Conservation (phyloP, 1,140 invertebrate species). For the Drosophila rhopaloa region DNA sequence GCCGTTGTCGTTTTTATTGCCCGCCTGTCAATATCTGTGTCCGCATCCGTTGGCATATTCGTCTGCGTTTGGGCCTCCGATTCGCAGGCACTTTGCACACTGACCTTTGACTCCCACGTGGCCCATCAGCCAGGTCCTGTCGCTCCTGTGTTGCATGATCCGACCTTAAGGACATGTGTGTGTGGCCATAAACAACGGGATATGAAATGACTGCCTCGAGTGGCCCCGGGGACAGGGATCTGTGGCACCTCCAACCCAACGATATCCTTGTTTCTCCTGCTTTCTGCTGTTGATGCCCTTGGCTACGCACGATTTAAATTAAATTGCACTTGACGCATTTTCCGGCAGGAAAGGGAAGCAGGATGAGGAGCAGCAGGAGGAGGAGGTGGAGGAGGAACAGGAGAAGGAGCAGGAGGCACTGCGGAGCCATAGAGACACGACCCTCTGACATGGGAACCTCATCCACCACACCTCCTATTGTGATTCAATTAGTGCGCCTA, state of each 20-base stretch:
- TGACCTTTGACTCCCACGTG: conserved; percentile 41
- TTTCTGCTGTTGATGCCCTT: conserved; percentile 53
- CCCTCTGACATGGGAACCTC: not conserved
- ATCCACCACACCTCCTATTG: conserved; percentile 1
- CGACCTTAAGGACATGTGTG: conserved; percentile 67
- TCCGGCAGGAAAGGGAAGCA: conserved; percentile 19
- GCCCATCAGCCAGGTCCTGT: conserved; percentile 29
- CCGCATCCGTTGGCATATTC: conserved; percentile 31
- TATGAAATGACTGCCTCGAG: conserved; percentile 61
- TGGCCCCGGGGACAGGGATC: conserved; percentile 29
- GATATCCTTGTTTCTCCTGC: conserved; percentile 27
- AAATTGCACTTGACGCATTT: conserved; percentile 79
- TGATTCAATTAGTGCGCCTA: conserved; percentile 69
- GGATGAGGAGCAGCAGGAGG: not conserved
- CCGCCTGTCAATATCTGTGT: conserved; percentile 41
- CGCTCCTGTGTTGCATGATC: conserved; percentile 21
- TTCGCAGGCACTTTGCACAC: conserved; percentile 26
- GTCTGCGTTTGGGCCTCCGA: conserved; percentile 9
- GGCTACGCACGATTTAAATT: conserved; percentile 80
- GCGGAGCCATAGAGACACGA: not conserved
- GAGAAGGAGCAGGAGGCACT: no score
- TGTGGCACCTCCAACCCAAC: no score
- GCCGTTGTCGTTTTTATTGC: conserved; percentile 38
- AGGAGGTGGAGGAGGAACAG: no score
- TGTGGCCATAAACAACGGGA: conserved; percentile 75